Conservation (phyloP, 2,113 vertebrate species). For the Cochlearius cochlearius region DNA sequence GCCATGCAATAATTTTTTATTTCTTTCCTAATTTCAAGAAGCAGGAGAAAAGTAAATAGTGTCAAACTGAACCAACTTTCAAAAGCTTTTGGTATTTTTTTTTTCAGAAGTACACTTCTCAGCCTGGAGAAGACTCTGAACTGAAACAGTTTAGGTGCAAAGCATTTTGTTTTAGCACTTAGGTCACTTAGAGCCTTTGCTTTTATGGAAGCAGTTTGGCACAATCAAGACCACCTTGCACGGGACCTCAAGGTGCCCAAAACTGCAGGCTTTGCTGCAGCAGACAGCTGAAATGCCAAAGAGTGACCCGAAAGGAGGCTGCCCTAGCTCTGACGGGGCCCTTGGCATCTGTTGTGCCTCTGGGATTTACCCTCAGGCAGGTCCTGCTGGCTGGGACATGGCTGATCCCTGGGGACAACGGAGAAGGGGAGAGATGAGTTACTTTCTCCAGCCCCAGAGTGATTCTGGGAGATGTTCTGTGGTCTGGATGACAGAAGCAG, state of each 20-base stretch:
- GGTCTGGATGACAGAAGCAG: background rate
- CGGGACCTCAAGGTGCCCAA: background rate
- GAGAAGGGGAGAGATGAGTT: background rate
- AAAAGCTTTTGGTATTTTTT: background rate
- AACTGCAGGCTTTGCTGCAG: background rate
- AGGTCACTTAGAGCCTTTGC: background rate
- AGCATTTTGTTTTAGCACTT: background rate
- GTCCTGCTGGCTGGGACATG: background rate
- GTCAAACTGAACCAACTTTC: background rate
- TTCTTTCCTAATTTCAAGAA: background rate
- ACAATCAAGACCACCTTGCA: background rate
- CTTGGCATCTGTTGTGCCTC: rapidly evolving
- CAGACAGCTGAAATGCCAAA: background rate
- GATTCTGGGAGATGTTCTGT: background rate
- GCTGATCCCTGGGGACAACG: background rate
- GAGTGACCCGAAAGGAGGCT: background rate
- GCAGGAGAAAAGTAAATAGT: background rate
- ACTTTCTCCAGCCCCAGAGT: background rate
- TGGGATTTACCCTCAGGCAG: background rate
- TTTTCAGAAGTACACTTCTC: background rate
- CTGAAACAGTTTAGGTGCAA: background rate
- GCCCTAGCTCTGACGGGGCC: background rate
- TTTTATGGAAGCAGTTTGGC: background rate
- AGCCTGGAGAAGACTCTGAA: background rate
- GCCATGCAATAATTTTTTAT: background rate